Conservation (phyloP, 2,113 vertebrate species). For the Tetraodon nigroviridis region DNA sequence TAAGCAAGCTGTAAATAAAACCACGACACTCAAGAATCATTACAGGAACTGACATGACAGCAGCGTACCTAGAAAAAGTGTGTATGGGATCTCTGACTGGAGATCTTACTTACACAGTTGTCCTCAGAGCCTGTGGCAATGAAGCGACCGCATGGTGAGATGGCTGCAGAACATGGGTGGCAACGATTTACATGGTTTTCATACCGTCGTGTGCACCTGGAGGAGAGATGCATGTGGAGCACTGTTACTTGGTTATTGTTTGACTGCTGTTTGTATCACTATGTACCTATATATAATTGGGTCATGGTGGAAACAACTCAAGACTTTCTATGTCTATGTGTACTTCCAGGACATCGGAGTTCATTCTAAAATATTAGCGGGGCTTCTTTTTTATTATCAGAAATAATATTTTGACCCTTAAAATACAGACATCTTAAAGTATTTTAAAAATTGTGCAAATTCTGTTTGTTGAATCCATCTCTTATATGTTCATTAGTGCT, state of each 20-base stretch:
- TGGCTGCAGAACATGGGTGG: conserved; percentile 75
- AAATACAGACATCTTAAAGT: too few relatives aligned
- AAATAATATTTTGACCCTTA: too few relatives aligned
- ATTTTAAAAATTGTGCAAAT: too few relatives aligned
- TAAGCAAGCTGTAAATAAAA: neutral
- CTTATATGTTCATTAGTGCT: neutral
- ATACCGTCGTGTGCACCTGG: conserved; percentile 82
- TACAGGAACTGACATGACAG: too few relatives aligned
- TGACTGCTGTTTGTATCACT: too few relatives aligned
- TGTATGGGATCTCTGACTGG: neutral
- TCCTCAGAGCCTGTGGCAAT: conserved; percentile 86
- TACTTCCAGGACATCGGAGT: too few relatives aligned
- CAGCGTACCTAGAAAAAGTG: neutral
- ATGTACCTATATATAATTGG: too few relatives aligned
- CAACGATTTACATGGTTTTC: conserved; percentile 76
- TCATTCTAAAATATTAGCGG: too few relatives aligned
- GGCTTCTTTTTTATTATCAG: neutral
- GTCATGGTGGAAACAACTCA: too few relatives aligned
- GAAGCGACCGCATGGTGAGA: conserved; percentile 84
- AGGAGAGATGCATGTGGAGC: conserved; percentile 7
- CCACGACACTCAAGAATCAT: too few relatives aligned
- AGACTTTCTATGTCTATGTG: too few relatives aligned
- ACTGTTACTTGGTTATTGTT: neutral
- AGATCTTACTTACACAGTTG: conserved; percentile 73
- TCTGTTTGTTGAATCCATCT: neutral